A percentile compares a stretch with the other conserved stretches of the same genome.
Evolutionary conservation across 2,888 invertebrate species (phyloP).

Genomic region (Pristionchus maxplancki): DNA sequence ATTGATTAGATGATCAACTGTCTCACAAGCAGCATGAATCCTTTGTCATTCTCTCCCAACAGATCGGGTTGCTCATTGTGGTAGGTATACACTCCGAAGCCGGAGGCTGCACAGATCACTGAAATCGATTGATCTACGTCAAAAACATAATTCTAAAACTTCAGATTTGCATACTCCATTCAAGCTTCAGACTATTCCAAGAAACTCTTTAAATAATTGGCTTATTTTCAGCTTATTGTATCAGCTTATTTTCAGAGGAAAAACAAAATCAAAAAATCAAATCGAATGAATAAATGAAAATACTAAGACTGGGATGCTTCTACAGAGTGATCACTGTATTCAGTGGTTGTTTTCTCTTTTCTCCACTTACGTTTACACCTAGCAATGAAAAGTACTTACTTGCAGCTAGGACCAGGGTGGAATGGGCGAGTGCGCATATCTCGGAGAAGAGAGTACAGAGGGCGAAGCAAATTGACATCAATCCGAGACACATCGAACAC

Average conservation of each 20-base stretch:
- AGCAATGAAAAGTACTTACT: slow-evolving; percentile 53
- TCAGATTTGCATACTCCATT: too few species aligned
- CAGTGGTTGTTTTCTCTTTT: neutral
- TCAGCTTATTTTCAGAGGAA: too few species aligned
- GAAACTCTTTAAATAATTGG: neutral
- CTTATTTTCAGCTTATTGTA: slow-evolving; percentile 17
- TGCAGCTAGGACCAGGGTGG: slow-evolving; percentile 60
- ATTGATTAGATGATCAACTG: neutral
- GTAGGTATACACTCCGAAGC: slow-evolving; percentile 65
- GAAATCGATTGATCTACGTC: neutral
- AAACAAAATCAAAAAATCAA: too few species aligned
- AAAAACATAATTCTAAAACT: neutral
- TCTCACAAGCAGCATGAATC: slow-evolving; percentile 55
- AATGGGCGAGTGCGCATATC: slow-evolving; percentile 65
- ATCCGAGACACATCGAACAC: slow-evolving; percentile 55
- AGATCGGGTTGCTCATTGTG: slow-evolving; percentile 66
- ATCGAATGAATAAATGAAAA: too few species aligned
- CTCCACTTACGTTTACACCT: too few species aligned
- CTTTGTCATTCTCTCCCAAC: slow-evolving; percentile 61
- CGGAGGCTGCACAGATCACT: slow-evolving; percentile 62
- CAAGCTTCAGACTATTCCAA: too few species aligned
- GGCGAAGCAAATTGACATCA: slow-evolving; percentile 61
- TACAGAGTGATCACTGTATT: too few species aligned
- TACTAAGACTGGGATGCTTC: too few species aligned
- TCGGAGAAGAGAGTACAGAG: slow-evolving; percentile 66